These are phyloP conservation scores for Tholera decimalis DNA, from an alignment of 2,888 invertebrate genomes.

Conservation along the genomic window DNA sequence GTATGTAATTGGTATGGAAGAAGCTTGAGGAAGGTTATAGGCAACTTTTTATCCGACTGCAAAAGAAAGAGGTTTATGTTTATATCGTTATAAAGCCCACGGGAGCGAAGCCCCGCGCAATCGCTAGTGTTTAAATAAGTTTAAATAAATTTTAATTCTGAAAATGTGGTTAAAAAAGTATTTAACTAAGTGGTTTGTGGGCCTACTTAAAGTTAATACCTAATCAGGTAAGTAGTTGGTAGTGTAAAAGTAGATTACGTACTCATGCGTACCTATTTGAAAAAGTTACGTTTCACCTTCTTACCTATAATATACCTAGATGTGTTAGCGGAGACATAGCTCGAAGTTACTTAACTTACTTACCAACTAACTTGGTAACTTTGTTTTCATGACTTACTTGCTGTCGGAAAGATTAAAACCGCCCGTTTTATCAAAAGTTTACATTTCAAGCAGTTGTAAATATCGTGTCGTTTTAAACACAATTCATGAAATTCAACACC, in stretches of 20 bases:
- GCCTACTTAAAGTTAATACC: neutral
- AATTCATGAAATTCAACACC: neutral
- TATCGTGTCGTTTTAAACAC: neutral
- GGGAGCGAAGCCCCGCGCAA: too few species aligned
- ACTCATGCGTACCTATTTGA: too few species aligned
- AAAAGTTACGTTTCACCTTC: neutral
- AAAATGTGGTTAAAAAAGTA: too few species aligned
- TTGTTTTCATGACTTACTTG: slow-evolving; percentile 6
- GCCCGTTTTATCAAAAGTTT: neutral
- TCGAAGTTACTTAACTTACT: slow-evolving; percentile 4
- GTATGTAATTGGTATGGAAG: too few species aligned
- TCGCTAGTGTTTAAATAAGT: too few species aligned
- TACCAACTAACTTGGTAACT: slow-evolving; percentile 6
- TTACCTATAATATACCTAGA: neutral
- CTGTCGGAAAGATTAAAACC: neutral
- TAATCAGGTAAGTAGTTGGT: neutral
- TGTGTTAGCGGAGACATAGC: neutral
- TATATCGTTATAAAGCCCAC: too few species aligned
- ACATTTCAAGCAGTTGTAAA: neutral
- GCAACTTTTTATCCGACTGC: too few species aligned
- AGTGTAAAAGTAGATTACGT: neutral
- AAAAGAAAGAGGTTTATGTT: too few species aligned
- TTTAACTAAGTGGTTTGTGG: too few species aligned
- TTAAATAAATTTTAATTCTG: too few species aligned
- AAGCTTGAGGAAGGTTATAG: too few species aligned